Evolutionary conservation across 2,113 vertebrate species (phyloP), one percentile per base, ranked within the genome.

Genomic region (Phalacrocorax aristotelis): DNA sequence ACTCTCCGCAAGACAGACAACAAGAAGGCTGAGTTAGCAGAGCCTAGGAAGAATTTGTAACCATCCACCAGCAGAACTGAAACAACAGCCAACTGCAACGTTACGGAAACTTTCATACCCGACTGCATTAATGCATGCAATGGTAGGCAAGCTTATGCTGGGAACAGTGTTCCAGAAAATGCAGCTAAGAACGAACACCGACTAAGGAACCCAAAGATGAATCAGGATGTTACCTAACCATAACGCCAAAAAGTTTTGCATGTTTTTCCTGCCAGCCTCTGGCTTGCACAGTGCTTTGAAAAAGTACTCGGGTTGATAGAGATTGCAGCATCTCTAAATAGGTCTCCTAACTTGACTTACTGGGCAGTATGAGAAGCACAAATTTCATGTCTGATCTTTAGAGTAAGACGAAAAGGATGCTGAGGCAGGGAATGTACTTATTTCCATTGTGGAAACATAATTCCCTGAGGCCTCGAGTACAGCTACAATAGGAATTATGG

Each of bases 101-200:
- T 14, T 7, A 40, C 6, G 6, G 65, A 26, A 57, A 20, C 34
- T 49, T 27, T 18, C 22, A 29, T 10, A 55, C 7, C 60, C 7
- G 15, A 6, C 15, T 40, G 18, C 34, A 11, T 9, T 16, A 26
- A 25, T 2, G 9, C 36, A 13, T 2, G 22, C 27, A 46, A 4
- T 0, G 0, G 2, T 11, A 46, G 40, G n/a, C 40, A 61, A 70
- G 25, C 16, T 46, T 48, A 9, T 6, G 55, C 42, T 16, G 13
- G 13, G 17, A 86, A 15, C 10, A 46, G 15, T 0, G 20, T 21
- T 15, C 54, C 11, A 79, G 61, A 65, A 91, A 87, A 82, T 4
- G 10, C 34, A 57, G 9, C 36, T 32, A 27, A 6, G 30, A 87
- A 64, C 36, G 75, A 79, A 34, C 25, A 40, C 25, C 9, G 32